A percentile compares a stretch with the other conserved stretches of the same genome.
Conservation (phyloP, 2,113 vertebrate genomes). For the Antechinus stuartii region DNA sequence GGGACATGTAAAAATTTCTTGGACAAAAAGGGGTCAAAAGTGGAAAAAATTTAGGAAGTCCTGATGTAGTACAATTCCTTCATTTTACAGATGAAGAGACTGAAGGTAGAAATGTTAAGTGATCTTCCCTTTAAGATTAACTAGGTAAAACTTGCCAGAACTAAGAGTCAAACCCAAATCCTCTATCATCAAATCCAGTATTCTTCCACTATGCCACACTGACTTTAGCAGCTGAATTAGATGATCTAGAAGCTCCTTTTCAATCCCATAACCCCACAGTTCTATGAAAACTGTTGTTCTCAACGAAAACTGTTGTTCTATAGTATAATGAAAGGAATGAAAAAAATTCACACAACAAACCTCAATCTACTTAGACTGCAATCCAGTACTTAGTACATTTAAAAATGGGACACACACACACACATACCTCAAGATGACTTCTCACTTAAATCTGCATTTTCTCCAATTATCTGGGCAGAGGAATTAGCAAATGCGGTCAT, state of each 20-base stretch:
- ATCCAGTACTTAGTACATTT: conserved; percentile 28
- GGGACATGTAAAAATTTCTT: too few species aligned
- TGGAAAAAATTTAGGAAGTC: too few species aligned
- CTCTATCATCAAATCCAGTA: neutral
- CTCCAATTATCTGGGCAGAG: conserved; percentile 48
- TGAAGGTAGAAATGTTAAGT: neutral
- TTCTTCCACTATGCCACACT: neutral
- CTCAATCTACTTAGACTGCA: conserved; percentile 44
- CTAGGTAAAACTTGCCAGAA: neutral
- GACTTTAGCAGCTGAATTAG: neutral
- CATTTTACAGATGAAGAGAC: neutral
- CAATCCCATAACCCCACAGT: neutral
- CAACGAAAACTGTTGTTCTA: conserved; percentile 27
- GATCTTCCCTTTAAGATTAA: neutral
- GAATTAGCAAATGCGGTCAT: conserved; percentile 30
- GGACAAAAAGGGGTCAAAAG: too few species aligned
- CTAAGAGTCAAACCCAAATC: neutral
- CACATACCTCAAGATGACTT: conserved; percentile 45
- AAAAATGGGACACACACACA: conserved; percentile 38
- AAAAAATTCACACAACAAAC: conserved; percentile 36
- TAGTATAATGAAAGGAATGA: conserved; percentile 16
- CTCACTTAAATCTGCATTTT: conserved; percentile 59
- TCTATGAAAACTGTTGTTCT: conserved; percentile 15
- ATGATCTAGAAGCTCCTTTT: neutral
- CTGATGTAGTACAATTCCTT: neutral